Base-by-base conservation (phyloP, 2,113 vertebrate genomes). In the Hippocampus abdominalis region DNA sequence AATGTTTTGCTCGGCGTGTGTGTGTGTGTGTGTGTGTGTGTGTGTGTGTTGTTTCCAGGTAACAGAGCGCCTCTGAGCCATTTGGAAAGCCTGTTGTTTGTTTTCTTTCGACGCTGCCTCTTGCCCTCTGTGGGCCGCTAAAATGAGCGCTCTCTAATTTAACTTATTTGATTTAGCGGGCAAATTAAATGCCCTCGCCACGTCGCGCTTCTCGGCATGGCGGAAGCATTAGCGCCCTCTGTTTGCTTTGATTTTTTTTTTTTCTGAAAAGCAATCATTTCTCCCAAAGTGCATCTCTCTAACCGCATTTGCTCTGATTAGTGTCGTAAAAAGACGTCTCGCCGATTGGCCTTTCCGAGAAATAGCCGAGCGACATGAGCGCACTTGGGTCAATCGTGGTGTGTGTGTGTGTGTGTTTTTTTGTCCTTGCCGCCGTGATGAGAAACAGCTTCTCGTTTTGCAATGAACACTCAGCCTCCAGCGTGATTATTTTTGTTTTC, bases 151-250 rank as follows among this genome's bases (percentile, higher is more conserved):
- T 23, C 62, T 39, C 76, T 80, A 44, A 79, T 81, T 83, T 77
- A 72, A 67, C 67, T 84, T 64, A 82, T 87, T 83, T 76, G 60
- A 81, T 81, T 84, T 73, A 49, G 61, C 76, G 25, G 46, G 70
- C 72, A 71, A 77, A 85, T 84, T 64, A 82, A 84, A 78, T 62
- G 71, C 23, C 49, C 67, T 69, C 68, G 68, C 71, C 80, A 57
- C 61, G 7, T 23, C 54, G 67, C 68, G 59, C 71, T 77, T 70
- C 65, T 60, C 53, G 66, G 66, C n/a, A 32, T 16, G 57, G 57
- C 57, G 57, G 57, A 60, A 36, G 57, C 57, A 60, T 60, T 60
- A 60, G 57, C 25, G 15, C 57, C 57, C 27, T 2, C 15, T 20
- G 57, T 60, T 60, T 60, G 27, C 57, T 29, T 60, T 60, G 57